Conservation (phyloP, 2,113 vertebrate species). For the Xenopus laevis region DNA sequence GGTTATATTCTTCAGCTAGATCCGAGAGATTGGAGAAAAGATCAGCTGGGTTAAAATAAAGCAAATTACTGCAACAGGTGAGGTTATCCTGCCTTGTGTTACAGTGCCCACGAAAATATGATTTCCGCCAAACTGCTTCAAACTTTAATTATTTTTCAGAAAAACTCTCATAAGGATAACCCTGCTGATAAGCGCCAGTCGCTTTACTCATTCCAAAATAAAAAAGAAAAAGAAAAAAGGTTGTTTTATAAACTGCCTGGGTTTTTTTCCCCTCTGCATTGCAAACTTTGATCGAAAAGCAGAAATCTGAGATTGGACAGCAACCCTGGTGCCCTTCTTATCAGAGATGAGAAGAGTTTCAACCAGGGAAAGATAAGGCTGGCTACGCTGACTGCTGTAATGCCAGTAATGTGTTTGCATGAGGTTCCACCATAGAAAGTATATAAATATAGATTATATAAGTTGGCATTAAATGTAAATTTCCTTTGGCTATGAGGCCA, state of each 20-base stretch:
- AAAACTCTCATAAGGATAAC: conserved; percentile 12
- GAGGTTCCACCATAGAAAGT: no score
- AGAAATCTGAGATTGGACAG: no score
- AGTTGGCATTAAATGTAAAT: no score
- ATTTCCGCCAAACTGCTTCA: conserved; percentile 15
- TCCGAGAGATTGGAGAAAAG: background rate
- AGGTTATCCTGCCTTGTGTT: conserved; percentile 22
- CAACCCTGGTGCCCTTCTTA: no score
- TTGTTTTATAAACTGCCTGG: background rate
- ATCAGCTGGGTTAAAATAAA: conserved; percentile 17
- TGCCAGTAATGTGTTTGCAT: no score
- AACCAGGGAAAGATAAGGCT: no score
- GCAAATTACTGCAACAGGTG: conserved; percentile 25
- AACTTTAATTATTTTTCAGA: conserved; percentile 33
- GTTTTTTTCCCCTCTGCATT: background rate
- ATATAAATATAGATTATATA: no score
- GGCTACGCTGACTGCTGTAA: no score
- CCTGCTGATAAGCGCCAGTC: background rate
- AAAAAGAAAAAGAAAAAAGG: background rate
- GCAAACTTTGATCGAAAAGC: background rate
- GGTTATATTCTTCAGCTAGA: background rate
- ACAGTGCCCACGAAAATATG: conserved; percentile 19
- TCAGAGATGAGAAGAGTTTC: no score
- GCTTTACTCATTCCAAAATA: background rate
- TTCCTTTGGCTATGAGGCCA: no score